phyloP scores from a whole-genome alignment of 2,113 vertebrate genomes.

The Nycticebus coucang region DNA sequence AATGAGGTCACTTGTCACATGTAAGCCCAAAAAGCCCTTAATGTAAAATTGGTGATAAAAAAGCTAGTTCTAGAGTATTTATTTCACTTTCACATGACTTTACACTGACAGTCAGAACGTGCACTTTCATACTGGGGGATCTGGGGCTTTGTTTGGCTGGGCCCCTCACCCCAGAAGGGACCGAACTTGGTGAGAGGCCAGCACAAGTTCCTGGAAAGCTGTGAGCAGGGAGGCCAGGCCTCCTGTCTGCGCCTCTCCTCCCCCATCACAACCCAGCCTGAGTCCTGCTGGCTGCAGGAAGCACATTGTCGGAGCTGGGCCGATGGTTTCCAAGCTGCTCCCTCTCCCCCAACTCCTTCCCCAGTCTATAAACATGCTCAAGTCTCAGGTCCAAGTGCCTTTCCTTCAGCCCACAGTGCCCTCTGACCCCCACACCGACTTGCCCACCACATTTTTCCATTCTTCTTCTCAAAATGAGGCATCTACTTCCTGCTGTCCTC shows the following conservation, averaged over 20 bases:
- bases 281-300: too few species aligned
- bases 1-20: background rate
- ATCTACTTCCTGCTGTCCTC: background rate
- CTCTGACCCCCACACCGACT: rapidly evolving
- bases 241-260: background rate
- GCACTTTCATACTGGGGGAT: background rate
- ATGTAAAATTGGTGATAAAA: background rate
- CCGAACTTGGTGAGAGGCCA: rapidly evolving
- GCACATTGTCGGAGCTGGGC: rapidly evolving
- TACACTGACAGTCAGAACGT: rapidly evolving
- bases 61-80: background rate
- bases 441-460: background rate
- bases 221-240: background rate
- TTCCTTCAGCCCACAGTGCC: background rate
- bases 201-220: background rate
- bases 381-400: rapidly evolving
- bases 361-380: background rate
- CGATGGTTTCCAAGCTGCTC: background rate
- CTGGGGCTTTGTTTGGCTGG: background rate
- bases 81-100: background rate
- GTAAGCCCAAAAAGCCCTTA: background rate
- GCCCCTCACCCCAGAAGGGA: rapidly evolving
- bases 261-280: rapidly evolving
- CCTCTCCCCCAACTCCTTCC: background rate
- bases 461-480: background rate